Evolutionary conservation across 1,140 invertebrate genomes (phyloP), one percentile per base, ranked within the genome.

Genomic region (Vanessa atalanta): DNA sequence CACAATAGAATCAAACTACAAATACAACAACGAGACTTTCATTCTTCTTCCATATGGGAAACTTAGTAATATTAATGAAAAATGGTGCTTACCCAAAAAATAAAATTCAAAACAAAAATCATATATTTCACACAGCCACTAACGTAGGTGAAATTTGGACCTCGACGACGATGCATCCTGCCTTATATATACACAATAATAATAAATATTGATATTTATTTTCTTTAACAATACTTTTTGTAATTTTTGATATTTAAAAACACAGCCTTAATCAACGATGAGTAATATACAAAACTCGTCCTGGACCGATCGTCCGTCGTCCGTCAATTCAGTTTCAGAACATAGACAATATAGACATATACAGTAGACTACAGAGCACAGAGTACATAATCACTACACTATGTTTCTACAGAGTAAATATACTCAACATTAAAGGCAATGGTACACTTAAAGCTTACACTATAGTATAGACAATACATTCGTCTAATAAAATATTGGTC

Each of bases 81-180:
- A 37, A 37, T 37, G 68, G 16, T 50, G 83, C 95, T 95, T 92
- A 97, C 97, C 97, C 97, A 98, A 93, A 98, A 98, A 76, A 98
- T 93, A 90, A 98, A 98, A 93, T 98, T 98, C 72, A 98, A 94
- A 87, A 98, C 94, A 93, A 98, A 98, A 89, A 98, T 97, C 94
- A 98, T 96, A 87, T 98, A 98, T 92, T 98, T 98, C 11, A 98
- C 96, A 91, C 97, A 98, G n/a, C 97, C 96, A 84, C 96, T 98
- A 68, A 97, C 96, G 88, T 97, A 97, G 4, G 94, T 95, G 81
- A 94, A 95, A 79, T 94, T 94, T 60, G 94, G 90, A 57, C 92
- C 93, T 73, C 93, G 87, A 51, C 93, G 91, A 48, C 94, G 88
- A 83, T 94, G 94, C 92, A 94, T 94, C 83, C 93, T 93, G 70